These are phyloP conservation scores for Nysson spinosus DNA, from an alignment of 2,888 invertebrate genomes.

Conservation along the genomic window DNA sequence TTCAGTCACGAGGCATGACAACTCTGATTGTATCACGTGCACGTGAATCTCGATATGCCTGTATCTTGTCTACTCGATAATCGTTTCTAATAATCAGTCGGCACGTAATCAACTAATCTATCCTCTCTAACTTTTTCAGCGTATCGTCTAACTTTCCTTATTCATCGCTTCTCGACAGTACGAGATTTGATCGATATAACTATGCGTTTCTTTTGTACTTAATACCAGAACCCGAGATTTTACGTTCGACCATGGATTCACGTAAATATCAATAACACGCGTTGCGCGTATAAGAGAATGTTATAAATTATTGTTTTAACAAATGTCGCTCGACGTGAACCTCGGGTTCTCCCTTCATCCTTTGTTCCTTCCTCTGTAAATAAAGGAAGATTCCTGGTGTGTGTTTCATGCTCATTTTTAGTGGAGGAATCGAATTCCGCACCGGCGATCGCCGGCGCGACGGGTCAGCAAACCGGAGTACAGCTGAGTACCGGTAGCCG, in stretches of 20 bases:
- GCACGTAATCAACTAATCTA: constrained; percentile 38
- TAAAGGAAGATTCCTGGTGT: constrained; percentile 57
- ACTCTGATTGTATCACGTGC: constrained; percentile 41
- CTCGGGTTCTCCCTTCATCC: background rate
- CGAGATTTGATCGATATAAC: too few species aligned
- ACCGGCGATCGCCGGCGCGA: constrained; percentile 71
- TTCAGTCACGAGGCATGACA: constrained; percentile 45
- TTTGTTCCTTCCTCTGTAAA: constrained; percentile 53
- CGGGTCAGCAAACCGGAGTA: constrained; percentile 65
- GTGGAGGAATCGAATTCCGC: constrained; percentile 76
- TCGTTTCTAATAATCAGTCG: constrained; percentile 20
- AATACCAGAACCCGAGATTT: too few species aligned
- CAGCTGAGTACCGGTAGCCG: constrained; percentile 78
- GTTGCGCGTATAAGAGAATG: too few species aligned
- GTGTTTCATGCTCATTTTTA: constrained; percentile 70
- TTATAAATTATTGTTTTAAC: too few species aligned
- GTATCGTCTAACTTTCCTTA: constrained; percentile 4
- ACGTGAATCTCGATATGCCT: constrained; percentile 44
- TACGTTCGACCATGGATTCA: too few species aligned
- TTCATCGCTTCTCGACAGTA: too few species aligned
- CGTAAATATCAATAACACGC: too few species aligned
- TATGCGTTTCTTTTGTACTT: too few species aligned
- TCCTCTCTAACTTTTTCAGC: constrained; percentile 52
- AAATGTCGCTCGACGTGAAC: background rate
- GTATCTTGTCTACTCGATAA: constrained; percentile 25